These are phyloP conservation scores for Prunella strophiata DNA, from an alignment of 2,797 vertebrate species.

Conservation along the genomic window DNA sequence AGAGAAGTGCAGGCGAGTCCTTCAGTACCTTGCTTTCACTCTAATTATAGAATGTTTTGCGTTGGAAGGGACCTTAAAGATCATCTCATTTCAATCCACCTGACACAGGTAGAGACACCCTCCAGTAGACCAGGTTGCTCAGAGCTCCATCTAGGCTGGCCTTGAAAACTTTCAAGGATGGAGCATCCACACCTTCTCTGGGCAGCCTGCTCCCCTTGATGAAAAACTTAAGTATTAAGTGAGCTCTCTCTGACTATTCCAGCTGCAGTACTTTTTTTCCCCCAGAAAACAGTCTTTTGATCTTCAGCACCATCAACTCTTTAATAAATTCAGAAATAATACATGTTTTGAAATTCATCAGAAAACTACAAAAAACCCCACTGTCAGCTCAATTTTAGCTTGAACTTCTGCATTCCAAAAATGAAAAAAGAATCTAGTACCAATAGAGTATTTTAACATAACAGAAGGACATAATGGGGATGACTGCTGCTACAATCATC, in stretches of 20 bases:
- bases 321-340: neutral
- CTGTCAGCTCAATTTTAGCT: neutral
- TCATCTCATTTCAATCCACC: neutral
- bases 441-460: neutral
- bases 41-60: neutral
- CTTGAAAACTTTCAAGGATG: neutral
- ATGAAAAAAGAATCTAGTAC: neutral
- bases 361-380: neutral
- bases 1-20: neutral
- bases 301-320: neutral
- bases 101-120: neutral
- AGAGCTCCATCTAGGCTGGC: neutral
- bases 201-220: neutral
- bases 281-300: neutral
- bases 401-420: fast-evolving
- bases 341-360: neutral
- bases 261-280: neutral
- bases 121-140: neutral
- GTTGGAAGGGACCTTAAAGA: neutral
- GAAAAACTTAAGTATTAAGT: neutral
- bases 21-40: neutral
- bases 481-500: neutral
- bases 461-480: neutral
- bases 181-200: neutral
- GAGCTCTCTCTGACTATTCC: neutral